Base-by-base conservation (phyloP, 2,113 vertebrate genomes). In the Verasper variegatus region DNA sequence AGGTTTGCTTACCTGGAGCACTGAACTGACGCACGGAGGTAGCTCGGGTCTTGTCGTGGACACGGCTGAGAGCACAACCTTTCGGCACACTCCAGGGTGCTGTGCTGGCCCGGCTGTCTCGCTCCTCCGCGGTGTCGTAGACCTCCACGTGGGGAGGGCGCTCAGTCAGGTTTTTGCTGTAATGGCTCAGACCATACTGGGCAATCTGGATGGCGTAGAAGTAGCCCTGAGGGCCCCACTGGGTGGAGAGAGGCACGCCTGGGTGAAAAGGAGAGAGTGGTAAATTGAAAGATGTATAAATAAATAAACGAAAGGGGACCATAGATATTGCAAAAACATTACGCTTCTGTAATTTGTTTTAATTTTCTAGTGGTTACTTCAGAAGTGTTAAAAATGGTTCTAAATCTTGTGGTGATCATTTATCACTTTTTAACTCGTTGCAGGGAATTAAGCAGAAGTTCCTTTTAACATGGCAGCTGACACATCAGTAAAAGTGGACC, bases 201-300 rank as follows among this genome's bases (percentile, higher is more conserved):
- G 98, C 96, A 11, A 99, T 98, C 94, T 99, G 98, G 94, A 99
- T 99, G 82, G 98, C 97, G 81, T 99, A 99, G 93, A 99, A 99
- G 90, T 99, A 99, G 85, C 98, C 98, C 90, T 99, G 98, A 60
- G 98, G 98, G 3, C 98, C 98, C 98, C 98, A 99, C 75, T 99
- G 98, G 0, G 98, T 99, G 80, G 98, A 99, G 27, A 99, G 88
- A 0, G 98, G 98, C 27, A 99, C 98, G 0, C 98, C 98, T 99
- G 72, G 0, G 47, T n/a, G 69, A 37, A 88, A 27, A 20, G 74
- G 14, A 57, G n/a, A 27, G 76, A 76, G 71, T 4, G 27, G 31
- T 11, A 21, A 81, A 24, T 13, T 59, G 8, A 13, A 24, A 15
- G 5, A 5, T 55, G 62, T 71, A 24, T 37, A 67, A 71, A 21